These are phyloP conservation scores for Campoplex capitator DNA, from an alignment of 2,888 invertebrate species.

Conservation along the genomic window DNA sequence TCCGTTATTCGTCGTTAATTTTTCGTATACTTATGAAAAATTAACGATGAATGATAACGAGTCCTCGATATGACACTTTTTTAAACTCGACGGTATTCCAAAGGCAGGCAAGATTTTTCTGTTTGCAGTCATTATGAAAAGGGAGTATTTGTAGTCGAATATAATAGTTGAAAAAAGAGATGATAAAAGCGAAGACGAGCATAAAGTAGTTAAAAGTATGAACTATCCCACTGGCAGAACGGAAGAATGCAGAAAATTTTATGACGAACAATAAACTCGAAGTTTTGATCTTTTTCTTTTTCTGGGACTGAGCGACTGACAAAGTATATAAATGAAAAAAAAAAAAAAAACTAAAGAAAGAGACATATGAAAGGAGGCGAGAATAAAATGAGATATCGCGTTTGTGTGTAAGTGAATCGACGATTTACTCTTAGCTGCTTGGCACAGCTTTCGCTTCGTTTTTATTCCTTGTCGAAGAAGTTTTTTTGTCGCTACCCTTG, in stretches of 20 bases:
- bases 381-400: conserved; percentile 42
- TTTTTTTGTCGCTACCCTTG: conserved; percentile 40
- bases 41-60: too few relatives aligned
- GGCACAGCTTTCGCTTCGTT: conserved; percentile 23
- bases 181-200: conserved; percentile 37
- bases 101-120: not conserved
- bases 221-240: conserved; percentile 70
- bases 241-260: conserved; percentile 18
- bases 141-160: not conserved
- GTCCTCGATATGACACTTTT: too few relatives aligned
- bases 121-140: not conserved
- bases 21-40: not conserved
- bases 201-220: conserved; percentile 77
- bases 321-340: conserved; percentile 42
- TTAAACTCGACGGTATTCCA: not conserved
- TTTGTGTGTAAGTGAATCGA: conserved; percentile 51
- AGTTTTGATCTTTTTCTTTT: not conserved
- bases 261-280: not conserved
- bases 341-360: conserved; percentile 54
- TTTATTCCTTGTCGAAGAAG: not conserved
- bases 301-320: conserved; percentile 28
- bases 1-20: too few relatives aligned
- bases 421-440: conserved; percentile 37
- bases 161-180: not conserved
- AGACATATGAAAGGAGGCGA: conserved; percentile 66